phyloP scores from a whole-genome alignment of 2,888 invertebrate genomes.

The Acleris emargana region DNA sequence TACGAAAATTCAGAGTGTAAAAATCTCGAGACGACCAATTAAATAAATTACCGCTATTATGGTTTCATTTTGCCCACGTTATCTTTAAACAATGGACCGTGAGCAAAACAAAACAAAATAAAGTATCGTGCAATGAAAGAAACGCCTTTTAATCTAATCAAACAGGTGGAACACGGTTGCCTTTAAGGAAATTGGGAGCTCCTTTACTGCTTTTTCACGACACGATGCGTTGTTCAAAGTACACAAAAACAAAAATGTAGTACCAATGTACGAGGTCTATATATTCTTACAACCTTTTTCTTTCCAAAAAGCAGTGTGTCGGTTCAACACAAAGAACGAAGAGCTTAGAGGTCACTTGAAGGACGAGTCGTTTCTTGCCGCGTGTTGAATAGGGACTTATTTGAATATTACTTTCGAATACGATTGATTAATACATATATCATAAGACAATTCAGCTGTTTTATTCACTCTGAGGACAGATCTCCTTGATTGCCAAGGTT shows the following conservation, averaged over 20 bases:
- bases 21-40: no score
- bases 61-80: no score
- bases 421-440: conserved; percentile 9
- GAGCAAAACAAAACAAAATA: conserved; percentile 1
- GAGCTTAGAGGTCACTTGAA: conserved; percentile 40
- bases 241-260: no score
- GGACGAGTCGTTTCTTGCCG: conserved; percentile 33
- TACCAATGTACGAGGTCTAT: no score
- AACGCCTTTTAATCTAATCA: conserved; percentile 57
- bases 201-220: conserved; percentile 34
- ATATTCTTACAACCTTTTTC: no score
- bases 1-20: no score
- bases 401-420: conserved; percentile 35
- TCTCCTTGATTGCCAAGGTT: not conserved
- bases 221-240: conserved; percentile 33
- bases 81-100: not conserved
- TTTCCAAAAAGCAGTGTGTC: conserved; percentile 1
- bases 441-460: conserved; percentile 3
- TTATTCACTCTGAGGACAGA: not conserved
- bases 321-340: conserved; percentile 38
- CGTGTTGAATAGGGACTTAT: conserved; percentile 24
- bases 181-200: conserved; percentile 34
- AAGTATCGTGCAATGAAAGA: conserved; percentile 34
- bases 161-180: conserved; percentile 43
- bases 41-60: no score